Evolutionary conservation across 2,888 invertebrate genomes (phyloP).

Genomic region (Allophyes oxyacanthae): DNA sequence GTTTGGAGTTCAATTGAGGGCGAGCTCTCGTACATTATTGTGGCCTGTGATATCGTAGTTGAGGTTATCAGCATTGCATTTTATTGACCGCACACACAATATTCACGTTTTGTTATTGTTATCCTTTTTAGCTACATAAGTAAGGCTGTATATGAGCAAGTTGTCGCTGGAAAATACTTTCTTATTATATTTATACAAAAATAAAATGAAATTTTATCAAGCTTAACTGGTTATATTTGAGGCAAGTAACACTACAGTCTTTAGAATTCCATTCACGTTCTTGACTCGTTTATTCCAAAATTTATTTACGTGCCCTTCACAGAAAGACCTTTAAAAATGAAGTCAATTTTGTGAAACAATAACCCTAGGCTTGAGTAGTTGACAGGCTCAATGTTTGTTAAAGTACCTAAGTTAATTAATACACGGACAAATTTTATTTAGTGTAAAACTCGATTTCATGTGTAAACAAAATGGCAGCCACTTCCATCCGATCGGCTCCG

Average conservation of each 20-base stretch:
- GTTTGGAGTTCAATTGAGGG: conserved; percentile 53
- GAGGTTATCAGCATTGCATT: conserved; percentile 22
- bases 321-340: conserved; percentile 54
- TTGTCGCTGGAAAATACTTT: conserved; percentile 11
- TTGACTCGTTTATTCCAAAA: conserved; percentile 46
- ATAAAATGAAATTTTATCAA: conserved; percentile 19
- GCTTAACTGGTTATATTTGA: conserved; percentile 12
- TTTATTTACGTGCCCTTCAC: conserved; percentile 42
- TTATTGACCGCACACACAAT: conserved; percentile 23
- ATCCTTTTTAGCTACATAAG: conserved; percentile 12
- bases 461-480: conserved; percentile 67
- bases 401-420: conserved; percentile 75
- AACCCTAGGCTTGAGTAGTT: conserved; percentile 55
- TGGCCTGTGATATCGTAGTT: conserved; percentile 29
- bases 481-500: conserved; percentile 56
- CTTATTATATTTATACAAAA: conserved; percentile 13
- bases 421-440: conserved; percentile 72
- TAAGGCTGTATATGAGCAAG: conserved; percentile 4
- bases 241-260: conserved; percentile 17
- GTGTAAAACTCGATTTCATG: conserved; percentile 75
- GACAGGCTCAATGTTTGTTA: conserved; percentile 65
- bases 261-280: conserved; percentile 40
- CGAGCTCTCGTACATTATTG: conserved; percentile 32
- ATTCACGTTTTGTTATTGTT: conserved; percentile 2
- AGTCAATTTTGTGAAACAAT: conserved; percentile 65